A percentile compares a stretch with the other conserved stretches of the same genome.
These are phyloP conservation scores for Tokudaia tokunoshimensis DNA, from an alignment of 2,797 vertebrate species.

Conservation along the genomic window DNA sequence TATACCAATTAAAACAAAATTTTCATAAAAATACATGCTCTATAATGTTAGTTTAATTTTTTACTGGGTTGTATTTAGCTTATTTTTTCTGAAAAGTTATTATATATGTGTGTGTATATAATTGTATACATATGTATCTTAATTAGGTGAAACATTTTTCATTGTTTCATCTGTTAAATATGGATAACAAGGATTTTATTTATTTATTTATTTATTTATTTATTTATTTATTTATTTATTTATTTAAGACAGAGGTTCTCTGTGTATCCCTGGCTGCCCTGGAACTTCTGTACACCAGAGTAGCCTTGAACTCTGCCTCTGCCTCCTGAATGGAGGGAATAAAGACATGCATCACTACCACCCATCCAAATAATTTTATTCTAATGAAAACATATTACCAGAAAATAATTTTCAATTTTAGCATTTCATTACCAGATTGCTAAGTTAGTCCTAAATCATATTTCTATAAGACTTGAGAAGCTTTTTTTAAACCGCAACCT, in stretches of 20 bases:
- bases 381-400: constrained; percentile 14
- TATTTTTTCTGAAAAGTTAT: constrained; percentile 55
- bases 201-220: not conserved
- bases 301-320: not conserved
- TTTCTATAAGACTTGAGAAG: constrained; percentile 32
- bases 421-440: not conserved
- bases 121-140: not conserved
- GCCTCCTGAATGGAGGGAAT: not conserved
- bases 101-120: not conserved
- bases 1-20: not conserved
- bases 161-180: constrained; percentile 46
- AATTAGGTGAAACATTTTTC: constrained; percentile 15
- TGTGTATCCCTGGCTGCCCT: not conserved
- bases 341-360: not conserved
- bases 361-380: not conserved
- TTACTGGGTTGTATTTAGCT: not conserved
- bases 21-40: constrained; percentile 8
- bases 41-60: constrained; percentile 45
- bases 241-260: not conserved
- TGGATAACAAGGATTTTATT: not conserved
- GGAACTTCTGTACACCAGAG: not conserved
- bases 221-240: not conserved
- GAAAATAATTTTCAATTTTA: not conserved
- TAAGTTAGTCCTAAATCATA: not conserved
- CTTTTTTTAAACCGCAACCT: not conserved